Percentiles rank a stretch among this genome's conserved stretches.
These are phyloP conservation scores for Sylvia borin DNA, from an alignment of 2,797 vertebrate genomes.

Conservation along the genomic window DNA sequence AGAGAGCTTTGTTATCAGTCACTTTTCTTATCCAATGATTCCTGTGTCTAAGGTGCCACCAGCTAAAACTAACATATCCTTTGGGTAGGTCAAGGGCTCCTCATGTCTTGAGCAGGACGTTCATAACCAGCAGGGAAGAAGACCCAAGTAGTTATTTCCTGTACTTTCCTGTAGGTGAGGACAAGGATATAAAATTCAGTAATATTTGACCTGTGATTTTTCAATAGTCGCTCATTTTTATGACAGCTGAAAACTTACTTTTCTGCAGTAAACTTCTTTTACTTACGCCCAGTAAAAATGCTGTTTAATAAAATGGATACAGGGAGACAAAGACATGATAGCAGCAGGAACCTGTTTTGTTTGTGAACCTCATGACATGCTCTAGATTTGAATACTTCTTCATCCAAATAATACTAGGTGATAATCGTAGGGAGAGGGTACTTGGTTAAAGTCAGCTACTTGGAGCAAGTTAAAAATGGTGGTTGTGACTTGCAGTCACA, in stretches of 20 bases:
- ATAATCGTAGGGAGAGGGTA: no score
- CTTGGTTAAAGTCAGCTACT: not conserved
- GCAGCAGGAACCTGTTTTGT: not conserved
- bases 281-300: not conserved
- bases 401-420: not conserved
- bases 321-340: not conserved
- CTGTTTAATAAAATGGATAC: not conserved
- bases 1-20: not conserved
- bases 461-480: not conserved
- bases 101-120: not conserved
- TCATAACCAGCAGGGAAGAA: not conserved
- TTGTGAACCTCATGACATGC: not conserved
- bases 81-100: not conserved
- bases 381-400: not conserved
- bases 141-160: not conserved
- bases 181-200: not conserved
- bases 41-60: not conserved
- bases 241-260: not conserved
- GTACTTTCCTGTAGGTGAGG: not conserved
- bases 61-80: not conserved
- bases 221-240: not conserved
- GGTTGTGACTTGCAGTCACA: not conserved
- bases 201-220: not conserved
- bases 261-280: not conserved
- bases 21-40: not conserved